phyloP scores from a whole-genome alignment of 2,888 invertebrate species.

The Eumerus sabulonum region DNA sequence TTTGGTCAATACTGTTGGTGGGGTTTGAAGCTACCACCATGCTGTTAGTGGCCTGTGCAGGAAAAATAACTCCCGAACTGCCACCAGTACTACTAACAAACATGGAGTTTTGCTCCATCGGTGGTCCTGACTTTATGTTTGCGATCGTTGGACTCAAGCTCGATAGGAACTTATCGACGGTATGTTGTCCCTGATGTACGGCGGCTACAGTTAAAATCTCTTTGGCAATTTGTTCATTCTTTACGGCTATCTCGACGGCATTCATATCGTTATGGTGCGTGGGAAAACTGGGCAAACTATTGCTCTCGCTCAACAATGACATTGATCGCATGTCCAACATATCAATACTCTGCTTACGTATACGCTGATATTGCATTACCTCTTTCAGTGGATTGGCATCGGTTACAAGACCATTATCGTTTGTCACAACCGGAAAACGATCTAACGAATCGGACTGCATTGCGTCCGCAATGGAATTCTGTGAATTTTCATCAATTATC shows the following conservation, averaged over 20 bases:
- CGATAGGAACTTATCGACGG: constrained; percentile 82
- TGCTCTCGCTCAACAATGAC: constrained; percentile 73
- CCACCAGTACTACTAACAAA: constrained; percentile 60
- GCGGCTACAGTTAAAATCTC: constrained; percentile 78
- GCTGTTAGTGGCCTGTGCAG: constrained; percentile 36
- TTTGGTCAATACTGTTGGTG: constrained; percentile 74
- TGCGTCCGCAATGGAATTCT: constrained; percentile 77
- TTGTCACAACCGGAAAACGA: constrained; percentile 71
- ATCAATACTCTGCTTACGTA: constrained; percentile 75
- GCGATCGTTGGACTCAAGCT: constrained; percentile 79
- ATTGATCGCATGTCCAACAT: constrained; percentile 70
- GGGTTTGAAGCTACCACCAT: constrained; percentile 64
- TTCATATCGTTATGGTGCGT: constrained; percentile 70
- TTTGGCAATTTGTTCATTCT: constrained; percentile 81
- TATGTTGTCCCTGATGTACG: constrained; percentile 81
- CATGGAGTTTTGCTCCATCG: constrained; percentile 60
- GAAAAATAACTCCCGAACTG: constrained; percentile 50
- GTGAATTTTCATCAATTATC: constrained; percentile 86
- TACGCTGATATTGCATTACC: constrained; percentile 72
- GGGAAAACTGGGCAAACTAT: constrained; percentile 75
- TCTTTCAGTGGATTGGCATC: constrained; percentile 46
- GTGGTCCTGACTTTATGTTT: constrained; percentile 64
- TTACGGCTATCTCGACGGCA: constrained; percentile 77
- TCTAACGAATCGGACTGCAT: constrained; percentile 77
- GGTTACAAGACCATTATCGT: constrained; percentile 77